Base-by-base conservation (phyloP, 2,797 vertebrate species). In the Australoheros facetus region DNA sequence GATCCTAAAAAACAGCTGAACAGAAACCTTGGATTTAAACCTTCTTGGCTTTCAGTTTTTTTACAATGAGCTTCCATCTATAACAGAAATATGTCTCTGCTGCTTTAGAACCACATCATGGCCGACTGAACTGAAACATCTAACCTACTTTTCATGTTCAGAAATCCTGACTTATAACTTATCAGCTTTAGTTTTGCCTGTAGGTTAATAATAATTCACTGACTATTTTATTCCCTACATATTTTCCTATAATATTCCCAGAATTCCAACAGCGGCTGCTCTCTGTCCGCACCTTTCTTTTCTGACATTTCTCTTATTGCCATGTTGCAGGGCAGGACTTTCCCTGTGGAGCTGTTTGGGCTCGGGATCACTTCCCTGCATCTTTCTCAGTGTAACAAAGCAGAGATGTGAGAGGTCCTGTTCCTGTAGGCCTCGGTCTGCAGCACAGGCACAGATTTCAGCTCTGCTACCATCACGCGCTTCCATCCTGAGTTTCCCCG, bases 81-180 rank as follows among this genome's bases (percentile, higher is more conserved):
- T 34, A 9, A 34, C 32, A 34, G 7, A 8, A 34, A 34, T 3
- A 34, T 8, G 32, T 34, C 32, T 34, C 32, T 8, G 32, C 32
- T 7, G 30, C 30, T 32, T 32, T 7, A 32, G 30, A 32, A 32
- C 30, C 30, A 4, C 14, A 45, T 26, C 60, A 17, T 10, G 37
- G 9, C 21, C 37, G 26, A 64, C 60, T 45, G 14, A 26, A 17
- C 37, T 45, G 16, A 62, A 62, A 26, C 59, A 42, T 16, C 59
- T 23, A 64, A 42, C 37, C 7, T 64, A 2, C 28, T 45, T 28
- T 66, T 28, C 14, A 66, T 17, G 0, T 26, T 64, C 39, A 13
- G 11, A 13, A 42, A 42, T 42, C 39, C 39, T 42, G 39, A 42
- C 11, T 11, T 45, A 26, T 2, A 0, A 0, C 0, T 62, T 42